phyloP scores from a whole-genome alignment of 2,113 vertebrate species.

The Antennarius striatus region DNA sequence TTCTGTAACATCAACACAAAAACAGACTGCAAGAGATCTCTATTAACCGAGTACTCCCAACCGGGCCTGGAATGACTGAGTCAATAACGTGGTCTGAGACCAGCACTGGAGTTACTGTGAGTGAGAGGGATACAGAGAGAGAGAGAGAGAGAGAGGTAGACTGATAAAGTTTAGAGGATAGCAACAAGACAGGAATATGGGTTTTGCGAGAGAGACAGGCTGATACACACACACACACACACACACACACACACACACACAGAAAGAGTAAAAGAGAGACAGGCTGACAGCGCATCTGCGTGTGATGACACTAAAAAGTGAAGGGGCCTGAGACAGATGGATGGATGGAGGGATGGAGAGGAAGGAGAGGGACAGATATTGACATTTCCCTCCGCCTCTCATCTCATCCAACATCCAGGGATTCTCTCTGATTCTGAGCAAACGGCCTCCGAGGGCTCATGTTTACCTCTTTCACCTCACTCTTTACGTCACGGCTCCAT shows the following conservation, averaged over 20 bases:
- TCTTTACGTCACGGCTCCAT: conserved; percentile 20
- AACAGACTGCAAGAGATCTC: conserved; percentile 38
- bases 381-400: conserved; percentile 56
- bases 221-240: background rate
- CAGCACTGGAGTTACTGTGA: conserved; percentile 45
- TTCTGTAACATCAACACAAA: conserved; percentile 50
- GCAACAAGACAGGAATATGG: no score
- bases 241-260: conserved; percentile 1
- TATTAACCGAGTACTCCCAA: conserved; percentile 40
- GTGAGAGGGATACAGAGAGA: conserved; percentile 23
- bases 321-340: conserved; percentile 33
- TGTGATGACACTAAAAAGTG: conserved; percentile 45
- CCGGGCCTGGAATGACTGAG: conserved; percentile 54
- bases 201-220: no score
- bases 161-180: no score
- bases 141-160: background rate
- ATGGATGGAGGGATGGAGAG: conserved; percentile 25
- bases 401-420: conserved; percentile 41
- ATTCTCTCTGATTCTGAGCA: conserved; percentile 38
- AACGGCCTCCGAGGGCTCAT: conserved; percentile 12
- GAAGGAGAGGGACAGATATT: conserved; percentile 53
- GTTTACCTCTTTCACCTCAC: conserved; percentile 40
- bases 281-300: conserved; percentile 39
- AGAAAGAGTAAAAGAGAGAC: background rate
- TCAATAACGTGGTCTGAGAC: conserved; percentile 56